Conservation (phyloP, 37 sponge, comb jelly and placozoan genomes). For the Theonella swinhoei region DNA sequence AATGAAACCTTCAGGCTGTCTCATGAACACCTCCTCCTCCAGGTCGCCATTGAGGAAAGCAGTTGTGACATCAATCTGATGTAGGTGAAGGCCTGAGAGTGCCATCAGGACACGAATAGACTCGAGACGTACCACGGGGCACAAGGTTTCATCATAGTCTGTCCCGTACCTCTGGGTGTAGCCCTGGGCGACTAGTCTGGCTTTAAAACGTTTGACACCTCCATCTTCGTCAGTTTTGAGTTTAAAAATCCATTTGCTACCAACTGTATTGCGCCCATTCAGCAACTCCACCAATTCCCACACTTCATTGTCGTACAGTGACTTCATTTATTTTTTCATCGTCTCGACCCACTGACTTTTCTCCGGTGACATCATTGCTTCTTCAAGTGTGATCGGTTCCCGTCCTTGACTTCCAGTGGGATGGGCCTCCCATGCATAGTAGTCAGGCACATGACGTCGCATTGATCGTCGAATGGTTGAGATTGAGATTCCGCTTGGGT, state of each 20-base stretch:
- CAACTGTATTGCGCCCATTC: neutral
- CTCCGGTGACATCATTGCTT: neutral
- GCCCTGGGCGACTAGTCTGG: constrained; percentile 36
- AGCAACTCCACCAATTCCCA: constrained; percentile 12
- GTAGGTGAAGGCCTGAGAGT: constrained; percentile 8
- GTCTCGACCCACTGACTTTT: neutral
- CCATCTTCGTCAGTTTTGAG: constrained; percentile 1
- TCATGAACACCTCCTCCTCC: constrained; percentile 29
- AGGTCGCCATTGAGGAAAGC: constrained; percentile 37
- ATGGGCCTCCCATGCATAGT: neutral
- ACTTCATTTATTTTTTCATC: neutral
- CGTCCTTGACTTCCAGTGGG: neutral
- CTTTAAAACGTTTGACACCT: constrained; percentile 10
- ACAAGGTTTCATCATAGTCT: constrained; percentile 48
- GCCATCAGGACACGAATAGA: constrained; percentile 33
- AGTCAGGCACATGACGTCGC: neutral
- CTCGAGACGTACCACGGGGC: constrained; percentile 17
- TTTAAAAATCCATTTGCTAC: neutral
- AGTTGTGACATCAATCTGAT: constrained; percentile 29
- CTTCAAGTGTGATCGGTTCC: neutral
- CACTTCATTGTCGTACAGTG: neutral
- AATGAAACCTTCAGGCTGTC: constrained; percentile 16
- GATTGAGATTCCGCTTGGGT: neutral
- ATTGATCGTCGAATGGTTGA: neutral
- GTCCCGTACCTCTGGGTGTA: constrained; percentile 16